Percentiles rank a stretch among this genome's conserved stretches.
These are phyloP conservation scores for Spondyliosoma cantharus DNA, from an alignment of 2,797 vertebrate genomes.

Conservation along the genomic window DNA sequence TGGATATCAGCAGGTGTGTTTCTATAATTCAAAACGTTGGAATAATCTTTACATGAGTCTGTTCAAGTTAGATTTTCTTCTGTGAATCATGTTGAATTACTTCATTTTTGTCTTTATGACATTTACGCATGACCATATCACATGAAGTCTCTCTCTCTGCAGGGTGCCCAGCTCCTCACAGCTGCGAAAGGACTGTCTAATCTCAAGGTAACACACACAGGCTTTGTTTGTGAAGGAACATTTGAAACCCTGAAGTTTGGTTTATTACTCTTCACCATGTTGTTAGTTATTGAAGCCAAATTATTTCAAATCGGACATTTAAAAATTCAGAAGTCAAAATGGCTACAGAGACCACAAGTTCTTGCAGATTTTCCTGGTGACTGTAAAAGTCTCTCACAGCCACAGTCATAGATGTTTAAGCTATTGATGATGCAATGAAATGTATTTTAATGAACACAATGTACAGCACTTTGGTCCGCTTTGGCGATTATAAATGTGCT, in stretches of 20 bases:
- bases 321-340: neutral
- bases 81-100: neutral
- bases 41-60: neutral
- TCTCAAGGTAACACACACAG: slow-evolving; percentile 89
- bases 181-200: slow-evolving; percentile 98
- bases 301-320: neutral
- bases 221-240: neutral
- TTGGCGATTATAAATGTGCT: too few relatives aligned
- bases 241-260: neutral
- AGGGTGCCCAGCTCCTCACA: slow-evolving; percentile 96
- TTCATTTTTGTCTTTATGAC: neutral
- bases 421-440: neutral
- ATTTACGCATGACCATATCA: neutral
- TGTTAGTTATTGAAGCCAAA: neutral
- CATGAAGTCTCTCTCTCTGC: slow-evolving; percentile 28
- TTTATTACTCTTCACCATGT: neutral
- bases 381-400: neutral
- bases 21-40: neutral
- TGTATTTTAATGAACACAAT: too few relatives aligned
- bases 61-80: neutral
- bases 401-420: neutral
- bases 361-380: neutral
- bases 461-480: too few relatives aligned
- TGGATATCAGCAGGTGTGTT: neutral
- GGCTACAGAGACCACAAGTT: neutral